These are phyloP conservation scores for Sylvia borin DNA, from an alignment of 2,797 vertebrate genomes.

Conservation along the genomic window DNA sequence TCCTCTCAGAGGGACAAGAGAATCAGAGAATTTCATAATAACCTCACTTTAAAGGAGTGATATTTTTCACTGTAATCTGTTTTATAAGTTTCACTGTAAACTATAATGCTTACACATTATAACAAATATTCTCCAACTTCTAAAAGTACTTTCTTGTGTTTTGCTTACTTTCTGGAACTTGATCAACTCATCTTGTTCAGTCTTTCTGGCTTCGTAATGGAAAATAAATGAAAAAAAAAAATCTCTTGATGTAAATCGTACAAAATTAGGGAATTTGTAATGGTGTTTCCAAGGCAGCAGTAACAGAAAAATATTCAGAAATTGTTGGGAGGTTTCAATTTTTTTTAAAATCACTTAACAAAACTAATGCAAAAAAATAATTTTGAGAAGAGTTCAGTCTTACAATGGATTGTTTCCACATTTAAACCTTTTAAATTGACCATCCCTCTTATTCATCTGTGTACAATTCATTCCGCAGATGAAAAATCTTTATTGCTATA, in stretches of 20 bases:
- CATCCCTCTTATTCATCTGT: neutral
- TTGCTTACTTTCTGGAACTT: neutral
- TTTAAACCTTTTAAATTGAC: neutral
- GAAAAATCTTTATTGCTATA: neutral
- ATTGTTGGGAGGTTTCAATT: neutral
- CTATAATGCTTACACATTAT: neutral
- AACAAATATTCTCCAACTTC: neutral
- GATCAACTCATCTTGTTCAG: neutral
- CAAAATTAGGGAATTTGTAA: neutral
- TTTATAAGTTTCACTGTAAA: too few relatives aligned
- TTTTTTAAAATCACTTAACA: neutral
- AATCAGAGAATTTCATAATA: neutral
- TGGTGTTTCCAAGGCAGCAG: neutral
- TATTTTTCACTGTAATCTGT: too few relatives aligned
- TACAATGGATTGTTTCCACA: neutral
- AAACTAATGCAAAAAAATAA: neutral
- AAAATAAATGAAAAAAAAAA: neutral
- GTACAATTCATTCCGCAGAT: neutral
- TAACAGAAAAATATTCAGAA: neutral
- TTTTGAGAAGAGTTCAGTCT: neutral
- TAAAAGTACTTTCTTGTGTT: neutral
- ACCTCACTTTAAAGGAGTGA: neutral
- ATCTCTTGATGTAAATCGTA: neutral
- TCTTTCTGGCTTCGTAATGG: neutral
- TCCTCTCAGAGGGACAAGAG: neutral